phyloP scores from a whole-genome alignment of 1,140 invertebrate species.

The Vanessa atalanta region DNA sequence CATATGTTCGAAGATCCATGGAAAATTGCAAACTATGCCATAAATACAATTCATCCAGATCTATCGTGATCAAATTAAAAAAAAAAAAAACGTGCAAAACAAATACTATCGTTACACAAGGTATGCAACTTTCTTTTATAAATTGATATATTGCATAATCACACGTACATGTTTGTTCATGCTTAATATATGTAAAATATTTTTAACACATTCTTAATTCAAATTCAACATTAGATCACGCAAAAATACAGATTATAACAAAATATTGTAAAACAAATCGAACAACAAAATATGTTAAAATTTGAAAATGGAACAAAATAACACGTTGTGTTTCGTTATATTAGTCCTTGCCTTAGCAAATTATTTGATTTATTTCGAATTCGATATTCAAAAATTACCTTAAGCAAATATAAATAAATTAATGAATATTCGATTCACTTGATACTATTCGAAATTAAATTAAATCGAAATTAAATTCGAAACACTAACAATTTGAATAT shows the following conservation, averaged over 20 bases:
- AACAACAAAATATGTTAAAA: background rate
- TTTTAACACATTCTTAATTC: background rate
- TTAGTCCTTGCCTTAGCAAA: background rate
- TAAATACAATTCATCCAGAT: constrained; percentile 34
- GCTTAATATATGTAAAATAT: too few species aligned
- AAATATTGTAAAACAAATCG: background rate
- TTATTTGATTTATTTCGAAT: background rate
- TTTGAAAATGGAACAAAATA: background rate
- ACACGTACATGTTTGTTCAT: too few species aligned
- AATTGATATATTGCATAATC: too few species aligned
- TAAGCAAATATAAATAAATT: constrained; percentile 7
- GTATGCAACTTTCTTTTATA: background rate
- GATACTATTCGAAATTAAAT: constrained; percentile 1
- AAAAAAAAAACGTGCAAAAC: background rate
- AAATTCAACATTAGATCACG: background rate
- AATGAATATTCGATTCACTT: constrained; percentile 2
- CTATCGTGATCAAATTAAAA: constrained; percentile 12
- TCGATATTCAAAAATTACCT: background rate
- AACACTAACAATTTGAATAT: background rate
- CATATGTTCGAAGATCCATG: constrained; percentile 31
- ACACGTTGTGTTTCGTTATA: background rate
- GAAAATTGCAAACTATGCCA: constrained; percentile 49
- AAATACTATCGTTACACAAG: background rate
- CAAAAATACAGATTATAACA: background rate
- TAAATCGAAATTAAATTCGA: background rate